Evolutionary conservation across 2,888 invertebrate species (phyloP), one percentile per base, ranked within the genome.

Genomic region (Diplazon laetatorius): DNA sequence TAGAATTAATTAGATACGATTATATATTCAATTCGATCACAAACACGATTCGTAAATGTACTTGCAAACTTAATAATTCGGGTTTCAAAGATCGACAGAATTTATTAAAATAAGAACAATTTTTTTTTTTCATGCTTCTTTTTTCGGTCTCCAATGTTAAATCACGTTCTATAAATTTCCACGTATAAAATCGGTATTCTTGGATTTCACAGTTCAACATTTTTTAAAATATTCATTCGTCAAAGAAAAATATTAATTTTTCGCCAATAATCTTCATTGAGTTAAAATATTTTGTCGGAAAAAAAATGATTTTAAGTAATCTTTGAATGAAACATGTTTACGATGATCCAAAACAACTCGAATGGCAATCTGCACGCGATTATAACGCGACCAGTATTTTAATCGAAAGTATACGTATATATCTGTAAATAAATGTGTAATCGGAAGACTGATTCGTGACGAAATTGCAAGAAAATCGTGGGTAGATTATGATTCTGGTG

Each of bases 361-460:
- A 52, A 52, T 25, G 25, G 52, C 25, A 39, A 39, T 59, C 20
- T 39, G 46, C 37, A 20, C 30, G 37, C 16, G 35, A 52, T 44
- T 48, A n/a, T 39, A 16, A 25, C 6, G 20, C 37, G 37, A 14
- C 62, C 42, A 22, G 37, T 16, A 39, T 73, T 73, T 69, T 69
- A 73, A 78, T 74, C 66, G 78, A 78, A 78, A 78, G 78, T 71
- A 71, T 55, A 50, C n/a, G 66, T 6, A 55, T 70, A 62, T 44
- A 70, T 20, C 70, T 78, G 73, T 73, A 78, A 30, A 78, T 78
- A 73, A 63, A 59, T 57, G 55, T 65, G 63, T 65, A 62, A 80
- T 77, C 69, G 63, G 44, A 76, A 77, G 77, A 76, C 72, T 80
- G 72, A 78, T 70, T 50, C 12, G 73, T 35, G 59, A 65, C 39